Percentiles rank a stretch among this genome's conserved stretches.
Conservation (phyloP, 2,113 vertebrate genomes). For the Chaetodon auriga region DNA sequence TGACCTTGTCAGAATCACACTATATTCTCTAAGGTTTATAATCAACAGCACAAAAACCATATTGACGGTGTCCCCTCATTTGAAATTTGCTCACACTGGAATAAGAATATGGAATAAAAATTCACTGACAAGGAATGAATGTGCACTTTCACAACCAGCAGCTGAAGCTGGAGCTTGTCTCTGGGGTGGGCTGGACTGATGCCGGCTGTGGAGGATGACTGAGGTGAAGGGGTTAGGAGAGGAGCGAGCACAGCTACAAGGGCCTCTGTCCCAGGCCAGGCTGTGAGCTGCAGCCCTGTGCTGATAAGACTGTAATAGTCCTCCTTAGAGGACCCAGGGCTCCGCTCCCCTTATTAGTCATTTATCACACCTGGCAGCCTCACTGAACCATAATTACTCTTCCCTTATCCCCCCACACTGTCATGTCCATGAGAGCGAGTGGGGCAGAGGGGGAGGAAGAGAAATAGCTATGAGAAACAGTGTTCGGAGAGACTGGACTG, state of each 20-base stretch:
- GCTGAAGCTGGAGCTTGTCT: slow-evolving; percentile 67
- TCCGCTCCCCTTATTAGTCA: slow-evolving; percentile 98
- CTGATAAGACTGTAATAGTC: slow-evolving; percentile 99
- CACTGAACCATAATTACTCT: slow-evolving; percentile 99
- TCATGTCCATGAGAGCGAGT: slow-evolving; percentile 91
- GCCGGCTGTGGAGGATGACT: slow-evolving; percentile 71
- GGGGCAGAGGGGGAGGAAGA: slow-evolving; percentile 65
- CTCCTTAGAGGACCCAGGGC: slow-evolving; percentile 96
- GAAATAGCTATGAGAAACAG: slow-evolving; percentile 73
- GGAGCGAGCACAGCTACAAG: slow-evolving; percentile 83
- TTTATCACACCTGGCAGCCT: slow-evolving; percentile 99
- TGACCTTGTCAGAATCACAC: too few species aligned
- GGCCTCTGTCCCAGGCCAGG: slow-evolving; percentile 88
- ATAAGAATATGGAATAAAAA: neutral
- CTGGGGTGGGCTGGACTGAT: slow-evolving; percentile 78
- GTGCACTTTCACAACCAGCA: slow-evolving; percentile 39
- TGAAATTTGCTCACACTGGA: neutral
- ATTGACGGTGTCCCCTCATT: neutral
- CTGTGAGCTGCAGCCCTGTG: slow-evolving; percentile 88
- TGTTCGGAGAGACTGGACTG: slow-evolving; percentile 68
- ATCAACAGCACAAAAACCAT: neutral
- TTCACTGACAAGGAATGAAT: neutral
- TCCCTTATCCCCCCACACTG: slow-evolving; percentile 97
- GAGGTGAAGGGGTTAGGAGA: slow-evolving; percentile 81
- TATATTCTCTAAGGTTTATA: neutral